Evolutionary conservation across 2,888 invertebrate species (phyloP).

Genomic region (Leucozona laternaria): DNA sequence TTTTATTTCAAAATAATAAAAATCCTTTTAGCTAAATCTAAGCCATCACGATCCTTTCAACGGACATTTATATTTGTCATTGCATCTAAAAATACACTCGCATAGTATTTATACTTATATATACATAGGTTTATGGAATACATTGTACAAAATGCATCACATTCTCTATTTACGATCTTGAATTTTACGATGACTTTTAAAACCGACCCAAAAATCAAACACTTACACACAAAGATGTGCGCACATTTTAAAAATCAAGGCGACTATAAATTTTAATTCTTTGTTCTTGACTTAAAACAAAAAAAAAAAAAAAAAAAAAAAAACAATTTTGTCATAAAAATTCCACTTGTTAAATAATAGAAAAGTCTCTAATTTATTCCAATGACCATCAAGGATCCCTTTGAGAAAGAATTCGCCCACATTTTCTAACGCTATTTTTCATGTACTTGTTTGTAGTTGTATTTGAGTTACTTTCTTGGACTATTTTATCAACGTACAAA

Average conservation of each 20-base stretch:
- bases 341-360: neutral
- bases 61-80: neutral
- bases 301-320: neutral
- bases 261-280: constrained; percentile 17
- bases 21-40: constrained; percentile 33
- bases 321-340: constrained; percentile 12
- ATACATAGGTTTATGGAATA: neutral
- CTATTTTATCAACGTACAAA: neutral
- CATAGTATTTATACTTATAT: too few species aligned
- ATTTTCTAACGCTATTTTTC: neutral
- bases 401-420: neutral
- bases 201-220: neutral
- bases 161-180: constrained; percentile 13
- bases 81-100: constrained; percentile 11
- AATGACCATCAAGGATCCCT: constrained; percentile 15
- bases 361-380: constrained; percentile 19
- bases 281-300: too few species aligned
- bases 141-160: neutral
- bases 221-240: neutral
- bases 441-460: neutral
- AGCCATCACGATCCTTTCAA: neutral
- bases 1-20: constrained; percentile 15
- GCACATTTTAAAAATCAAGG: constrained; percentile 12
- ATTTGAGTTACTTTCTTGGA: neutral
- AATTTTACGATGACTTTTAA: constrained; percentile 6